phyloP scores from a whole-genome alignment of 2,888 invertebrate species.

The Idaea biselata region DNA sequence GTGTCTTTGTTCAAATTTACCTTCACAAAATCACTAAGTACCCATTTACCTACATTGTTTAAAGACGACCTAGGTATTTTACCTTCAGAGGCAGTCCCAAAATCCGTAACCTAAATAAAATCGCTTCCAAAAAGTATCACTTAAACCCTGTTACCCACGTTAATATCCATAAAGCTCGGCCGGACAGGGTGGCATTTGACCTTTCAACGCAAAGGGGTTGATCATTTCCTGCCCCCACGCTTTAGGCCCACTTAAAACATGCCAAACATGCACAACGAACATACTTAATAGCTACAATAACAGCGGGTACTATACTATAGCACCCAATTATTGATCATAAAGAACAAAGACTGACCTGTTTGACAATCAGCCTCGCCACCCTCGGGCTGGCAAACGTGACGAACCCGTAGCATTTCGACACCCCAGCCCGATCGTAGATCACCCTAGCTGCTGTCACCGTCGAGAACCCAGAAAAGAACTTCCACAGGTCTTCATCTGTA shows the following conservation, averaged over 20 bases:
- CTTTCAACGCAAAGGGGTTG: slow-evolving; percentile 3
- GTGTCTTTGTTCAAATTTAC: too few species aligned
- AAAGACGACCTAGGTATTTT: neutral
- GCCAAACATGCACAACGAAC: neutral
- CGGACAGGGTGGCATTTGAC: slow-evolving; percentile 3
- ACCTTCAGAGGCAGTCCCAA: neutral
- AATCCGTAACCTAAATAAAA: neutral
- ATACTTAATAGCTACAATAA: neutral
- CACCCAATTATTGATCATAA: slow-evolving; percentile 13
- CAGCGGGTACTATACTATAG: too few species aligned
- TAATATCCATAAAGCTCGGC: neutral
- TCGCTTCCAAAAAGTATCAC: neutral
- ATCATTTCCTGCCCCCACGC: slow-evolving; percentile 2
- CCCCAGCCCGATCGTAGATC: slow-evolving; percentile 95
- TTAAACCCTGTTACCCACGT: neutral
- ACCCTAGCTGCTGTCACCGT: slow-evolving; percentile 96
- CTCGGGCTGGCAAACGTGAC: slow-evolving; percentile 83
- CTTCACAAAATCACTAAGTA: too few species aligned
- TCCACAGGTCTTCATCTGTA: slow-evolving; percentile 94
- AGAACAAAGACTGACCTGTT: slow-evolving; percentile 61
- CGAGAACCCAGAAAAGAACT: slow-evolving; percentile 94
- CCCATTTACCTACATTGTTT: too few species aligned
- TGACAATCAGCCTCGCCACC: slow-evolving; percentile 74
- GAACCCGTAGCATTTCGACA: slow-evolving; percentile 96
- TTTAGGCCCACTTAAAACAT: neutral